phyloP scores from a whole-genome alignment of 2,888 invertebrate species.

The Rambutsinella grinnellia region DNA sequence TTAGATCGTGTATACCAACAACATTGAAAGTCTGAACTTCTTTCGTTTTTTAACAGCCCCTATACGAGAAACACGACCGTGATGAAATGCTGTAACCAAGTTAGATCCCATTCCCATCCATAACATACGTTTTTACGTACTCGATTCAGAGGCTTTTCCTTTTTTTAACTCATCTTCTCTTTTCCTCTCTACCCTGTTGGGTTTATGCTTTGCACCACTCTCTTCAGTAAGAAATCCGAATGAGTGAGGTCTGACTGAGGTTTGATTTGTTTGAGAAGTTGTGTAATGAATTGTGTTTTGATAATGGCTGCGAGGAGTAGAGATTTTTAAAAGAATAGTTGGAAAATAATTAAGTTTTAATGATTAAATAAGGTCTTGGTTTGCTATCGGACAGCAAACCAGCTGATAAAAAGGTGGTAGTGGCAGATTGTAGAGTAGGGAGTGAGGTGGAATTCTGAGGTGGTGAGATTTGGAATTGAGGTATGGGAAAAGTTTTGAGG shows the following conservation, averaged over 20 bases:
- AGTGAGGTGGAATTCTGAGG: neutral
- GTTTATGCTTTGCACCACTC: neutral
- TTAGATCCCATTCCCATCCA: slow-evolving; percentile 6
- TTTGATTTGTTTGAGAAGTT: neutral
- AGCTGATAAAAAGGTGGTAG: too few relatives aligned
- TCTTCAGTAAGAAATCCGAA: neutral
- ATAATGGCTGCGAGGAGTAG: neutral
- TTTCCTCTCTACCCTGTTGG: neutral
- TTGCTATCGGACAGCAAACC: too few relatives aligned
- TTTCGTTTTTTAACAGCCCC: neutral
- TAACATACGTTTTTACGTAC: slow-evolving; percentile 2
- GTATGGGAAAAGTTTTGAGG: neutral
- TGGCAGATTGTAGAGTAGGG: neutral
- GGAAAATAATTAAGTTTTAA: too few relatives aligned
- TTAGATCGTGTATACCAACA: neutral
- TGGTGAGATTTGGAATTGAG: neutral
- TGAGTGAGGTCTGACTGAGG: slow-evolving; percentile 1
- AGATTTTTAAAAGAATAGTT: neutral
- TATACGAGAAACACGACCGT: neutral
- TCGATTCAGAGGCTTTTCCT: neutral
- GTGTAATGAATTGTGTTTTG: neutral
- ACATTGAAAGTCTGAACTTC: neutral
- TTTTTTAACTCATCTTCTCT: neutral
- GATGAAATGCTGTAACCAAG: neutral
- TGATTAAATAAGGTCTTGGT: too few relatives aligned